Evolutionary conservation across 2,888 invertebrate species (phyloP), one percentile per base, ranked within the genome.

Genomic region (Busseola fusca): DNA sequence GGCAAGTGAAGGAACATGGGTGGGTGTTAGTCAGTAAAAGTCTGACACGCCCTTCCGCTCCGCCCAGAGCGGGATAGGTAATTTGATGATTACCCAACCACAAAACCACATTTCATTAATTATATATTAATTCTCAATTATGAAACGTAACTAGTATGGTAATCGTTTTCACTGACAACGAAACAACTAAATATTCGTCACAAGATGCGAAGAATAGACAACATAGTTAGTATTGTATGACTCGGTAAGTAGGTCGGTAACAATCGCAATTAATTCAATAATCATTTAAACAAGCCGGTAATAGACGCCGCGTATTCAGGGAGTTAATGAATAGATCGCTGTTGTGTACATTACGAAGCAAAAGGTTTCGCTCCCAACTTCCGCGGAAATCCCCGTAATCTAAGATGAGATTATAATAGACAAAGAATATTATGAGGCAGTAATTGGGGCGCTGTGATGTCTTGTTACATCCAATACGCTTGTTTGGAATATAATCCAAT

Each of bases 281-380:
- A 81, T 72, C n/a, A 82, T 74, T 83, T 64, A 57, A 69, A 72
- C 65, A 72, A 78, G 78, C 72, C 64, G 70, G 58, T 65, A 65
- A 74, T 59, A 63, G 69, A 48, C 52, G 34, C 54, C 63, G 60
- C 66, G 57, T 62, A 34, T 56, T 80, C 66, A 45, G 65, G 52
- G 83, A 69, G 56, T 48, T 72, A 66, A 83, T 81, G 48, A 83
- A 83, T 79, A 69, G 67, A 81, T 78, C 70, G 76, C 69, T 69
- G 58, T 52, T 66, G 76, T 58, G 63, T 69, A 69, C 64, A 69
- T 69, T 70, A 76, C 52, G 30, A 67, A 56, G 64, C 60, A 34
- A 69, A 70, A 64, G 54, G 63, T 71, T 58, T 48, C 25, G 21
- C 42, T 52, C 45, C 16, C 18, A 59, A 42, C 21, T 65, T 56